Conservation (phyloP, 1,140 invertebrate genomes). For the Bombus superbus region DNA sequence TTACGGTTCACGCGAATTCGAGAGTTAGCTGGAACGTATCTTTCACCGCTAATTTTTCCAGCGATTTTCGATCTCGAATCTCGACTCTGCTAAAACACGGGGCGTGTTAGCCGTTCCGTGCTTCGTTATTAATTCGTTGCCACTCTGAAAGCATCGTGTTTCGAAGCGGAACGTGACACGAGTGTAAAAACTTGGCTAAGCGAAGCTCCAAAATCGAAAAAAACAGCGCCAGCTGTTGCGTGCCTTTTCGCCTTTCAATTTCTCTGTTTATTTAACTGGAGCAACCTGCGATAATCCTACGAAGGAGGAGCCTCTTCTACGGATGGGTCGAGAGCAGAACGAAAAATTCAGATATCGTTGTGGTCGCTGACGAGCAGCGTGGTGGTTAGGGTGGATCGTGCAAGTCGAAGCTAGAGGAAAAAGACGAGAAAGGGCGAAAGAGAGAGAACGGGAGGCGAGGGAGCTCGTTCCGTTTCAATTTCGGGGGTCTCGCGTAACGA, state of each 20-base stretch:
- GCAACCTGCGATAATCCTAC: slow-evolving; percentile 59
- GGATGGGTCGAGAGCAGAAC: slow-evolving; percentile 33
- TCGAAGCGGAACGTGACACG: slow-evolving; percentile 18
- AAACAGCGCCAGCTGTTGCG: slow-evolving; percentile 36
- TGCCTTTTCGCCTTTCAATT: slow-evolving; percentile 4
- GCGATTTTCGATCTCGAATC: neutral
- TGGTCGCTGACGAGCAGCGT: neutral
- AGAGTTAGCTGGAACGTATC: neutral
- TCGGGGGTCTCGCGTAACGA: slow-evolving; percentile 68
- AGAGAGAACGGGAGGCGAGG: slow-evolving; percentile 16
- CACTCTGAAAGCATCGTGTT: neutral
- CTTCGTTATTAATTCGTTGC: neutral
- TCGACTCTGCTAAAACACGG: neutral
- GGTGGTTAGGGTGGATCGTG: too few relatives aligned
- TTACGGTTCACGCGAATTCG: neutral
- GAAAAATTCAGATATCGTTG: slow-evolving; percentile 73
- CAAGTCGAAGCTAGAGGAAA: neutral
- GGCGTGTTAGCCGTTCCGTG: neutral
- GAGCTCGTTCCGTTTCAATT: slow-evolving; percentile 76
- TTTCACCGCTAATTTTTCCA: neutral
- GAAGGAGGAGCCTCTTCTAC: slow-evolving; percentile 52
- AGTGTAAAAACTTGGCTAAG: neutral
- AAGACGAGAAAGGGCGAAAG: neutral
- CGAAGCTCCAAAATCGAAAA: neutral
- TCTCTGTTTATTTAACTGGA: slow-evolving; percentile 73